Percentiles rank a stretch among this genome's conserved stretches.
Evolutionary conservation across 2,113 vertebrate species (phyloP).

Genomic region (Grammomys dolichurus): DNA sequence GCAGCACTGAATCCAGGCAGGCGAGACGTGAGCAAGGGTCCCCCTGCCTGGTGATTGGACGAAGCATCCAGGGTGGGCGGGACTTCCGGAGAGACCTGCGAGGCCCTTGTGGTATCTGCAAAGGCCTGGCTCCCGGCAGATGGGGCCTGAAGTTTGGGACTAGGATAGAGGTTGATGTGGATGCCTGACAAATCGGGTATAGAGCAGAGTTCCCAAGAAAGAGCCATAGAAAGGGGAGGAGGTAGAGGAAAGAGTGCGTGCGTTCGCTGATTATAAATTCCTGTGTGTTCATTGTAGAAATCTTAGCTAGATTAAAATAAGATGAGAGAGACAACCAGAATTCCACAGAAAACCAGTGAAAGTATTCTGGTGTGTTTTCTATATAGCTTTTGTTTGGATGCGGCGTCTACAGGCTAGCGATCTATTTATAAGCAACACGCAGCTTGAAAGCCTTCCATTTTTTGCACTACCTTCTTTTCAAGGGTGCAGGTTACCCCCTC

Average conservation of each 20-base stretch:
- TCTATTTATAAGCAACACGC: not conserved
- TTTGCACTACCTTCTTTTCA: not conserved
- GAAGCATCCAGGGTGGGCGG: not conserved
- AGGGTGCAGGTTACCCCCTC: not conserved
- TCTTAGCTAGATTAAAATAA: not conserved
- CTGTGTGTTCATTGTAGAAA: not conserved
- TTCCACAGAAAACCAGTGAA: not conserved
- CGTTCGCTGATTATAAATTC: not conserved
- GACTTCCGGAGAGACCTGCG: not conserved
- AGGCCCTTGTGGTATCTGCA: not conserved
- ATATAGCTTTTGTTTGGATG: not conserved
- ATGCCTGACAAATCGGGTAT: not conserved
- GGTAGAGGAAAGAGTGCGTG: not conserved
- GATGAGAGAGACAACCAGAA: not conserved
- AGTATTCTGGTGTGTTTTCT: not conserved
- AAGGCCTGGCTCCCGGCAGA: not conserved
- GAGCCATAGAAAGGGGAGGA: not conserved
- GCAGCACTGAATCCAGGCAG: not conserved
- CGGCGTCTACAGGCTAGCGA: not conserved
- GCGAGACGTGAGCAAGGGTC: not conserved
- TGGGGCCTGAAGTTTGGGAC: accelerated
- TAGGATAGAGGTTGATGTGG: not conserved
- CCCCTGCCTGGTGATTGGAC: not conserved
- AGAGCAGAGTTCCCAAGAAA: not conserved
- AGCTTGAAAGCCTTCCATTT: not conserved